phyloP scores from a whole-genome alignment of 2,113 vertebrate genomes.

The Seriola dumerili region DNA sequence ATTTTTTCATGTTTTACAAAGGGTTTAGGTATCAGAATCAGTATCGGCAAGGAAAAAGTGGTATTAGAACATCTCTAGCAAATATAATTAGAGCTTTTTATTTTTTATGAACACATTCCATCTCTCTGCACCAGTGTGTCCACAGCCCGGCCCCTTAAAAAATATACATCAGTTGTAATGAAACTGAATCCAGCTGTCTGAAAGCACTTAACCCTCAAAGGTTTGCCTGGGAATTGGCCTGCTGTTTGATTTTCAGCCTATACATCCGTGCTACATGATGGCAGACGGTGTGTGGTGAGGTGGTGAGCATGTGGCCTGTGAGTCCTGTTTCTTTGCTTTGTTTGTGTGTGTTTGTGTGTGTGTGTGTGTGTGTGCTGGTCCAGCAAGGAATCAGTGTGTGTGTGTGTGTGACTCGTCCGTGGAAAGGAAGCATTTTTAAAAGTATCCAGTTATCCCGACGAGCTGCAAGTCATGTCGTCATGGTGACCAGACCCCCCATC shows the following conservation, averaged over 20 bases:
- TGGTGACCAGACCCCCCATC: background rate
- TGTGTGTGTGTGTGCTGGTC: conserved; percentile 1
- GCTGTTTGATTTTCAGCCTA: conserved; percentile 60
- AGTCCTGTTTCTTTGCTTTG: background rate
- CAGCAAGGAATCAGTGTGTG: background rate
- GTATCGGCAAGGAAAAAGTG: no score
- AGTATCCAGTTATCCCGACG: conserved; percentile 57
- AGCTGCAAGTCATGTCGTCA: conserved; percentile 37
- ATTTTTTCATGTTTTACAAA: no score
- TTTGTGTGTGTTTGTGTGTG: conserved; percentile 13
- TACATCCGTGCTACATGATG: conserved; percentile 53
- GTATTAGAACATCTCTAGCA: background rate
- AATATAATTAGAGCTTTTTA: conserved; percentile 69
- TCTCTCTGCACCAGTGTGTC: conserved; percentile 47
- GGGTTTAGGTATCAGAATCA: no score
- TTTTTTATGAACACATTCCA: conserved; percentile 43
- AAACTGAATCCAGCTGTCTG: conserved; percentile 68
- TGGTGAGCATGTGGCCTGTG: conserved; percentile 21
- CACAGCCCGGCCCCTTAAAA: conserved; percentile 59
- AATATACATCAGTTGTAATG: conserved; percentile 75
- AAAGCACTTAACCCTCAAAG: conserved; percentile 76
- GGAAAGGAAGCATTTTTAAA: conserved; percentile 42
- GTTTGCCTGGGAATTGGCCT: conserved; percentile 57
- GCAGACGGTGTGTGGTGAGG: conserved; percentile 14
- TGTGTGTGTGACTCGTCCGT: conserved; percentile 50